Conservation (phyloP, 2,113 vertebrate genomes). For the Bombycilla garrulus region DNA sequence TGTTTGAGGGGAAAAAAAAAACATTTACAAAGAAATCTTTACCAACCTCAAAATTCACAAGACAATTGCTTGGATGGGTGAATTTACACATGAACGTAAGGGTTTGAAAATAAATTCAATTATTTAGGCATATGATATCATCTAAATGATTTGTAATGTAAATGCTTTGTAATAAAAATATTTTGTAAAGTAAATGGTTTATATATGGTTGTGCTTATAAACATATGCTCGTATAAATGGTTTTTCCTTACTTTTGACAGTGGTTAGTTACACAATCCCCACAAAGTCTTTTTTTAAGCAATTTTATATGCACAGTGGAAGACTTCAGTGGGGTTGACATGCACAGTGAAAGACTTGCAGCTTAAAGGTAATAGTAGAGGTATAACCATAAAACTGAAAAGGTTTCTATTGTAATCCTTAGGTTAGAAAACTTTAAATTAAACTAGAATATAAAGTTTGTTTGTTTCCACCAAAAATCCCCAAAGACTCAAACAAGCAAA, state of each 20-base stretch:
- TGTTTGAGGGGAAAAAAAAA: neutral
- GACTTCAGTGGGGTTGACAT: neutral
- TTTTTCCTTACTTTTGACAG: neutral
- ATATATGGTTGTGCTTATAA: neutral
- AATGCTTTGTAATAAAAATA: neutral
- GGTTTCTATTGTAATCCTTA: neutral
- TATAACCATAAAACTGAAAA: neutral
- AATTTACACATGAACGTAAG: neutral
- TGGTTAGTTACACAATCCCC: neutral
- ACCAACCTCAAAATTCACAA: neutral
- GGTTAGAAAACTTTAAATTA: neutral
- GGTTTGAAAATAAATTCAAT: neutral
- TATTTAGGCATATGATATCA: neutral
- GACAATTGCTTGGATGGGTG: rapidly evolving
- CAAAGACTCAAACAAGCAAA: neutral
- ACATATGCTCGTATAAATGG: neutral
- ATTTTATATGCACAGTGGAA: neutral
- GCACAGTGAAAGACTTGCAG: neutral
- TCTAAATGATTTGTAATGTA: neutral
- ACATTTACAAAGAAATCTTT: neutral
- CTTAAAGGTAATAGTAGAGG: neutral
- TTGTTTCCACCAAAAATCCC: neutral
- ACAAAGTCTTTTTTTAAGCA: neutral
- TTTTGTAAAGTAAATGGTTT: neutral
- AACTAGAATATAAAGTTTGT: neutral